A percentile compares a stretch with the other conserved stretches of the same genome.
Conservation (phyloP, 2,888 invertebrate species). For the Mesorhabditis spiculigera region DNA sequence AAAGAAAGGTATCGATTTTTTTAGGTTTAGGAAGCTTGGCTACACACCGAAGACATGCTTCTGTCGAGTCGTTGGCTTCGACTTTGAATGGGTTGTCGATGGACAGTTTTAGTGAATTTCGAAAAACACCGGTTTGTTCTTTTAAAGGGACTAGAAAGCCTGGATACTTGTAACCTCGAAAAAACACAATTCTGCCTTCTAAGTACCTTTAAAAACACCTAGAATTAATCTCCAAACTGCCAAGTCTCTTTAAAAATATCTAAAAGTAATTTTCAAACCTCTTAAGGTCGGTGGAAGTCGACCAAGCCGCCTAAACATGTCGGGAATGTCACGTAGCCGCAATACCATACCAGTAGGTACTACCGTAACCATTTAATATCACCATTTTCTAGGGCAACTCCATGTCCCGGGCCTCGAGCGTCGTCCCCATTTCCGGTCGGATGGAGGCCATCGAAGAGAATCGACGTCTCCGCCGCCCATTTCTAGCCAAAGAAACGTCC, state of each 20-base stretch:
- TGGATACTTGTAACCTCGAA: too few species aligned
- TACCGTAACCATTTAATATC: too few species aligned
- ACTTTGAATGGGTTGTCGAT: conserved; percentile 44
- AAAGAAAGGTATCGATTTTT: neutral
- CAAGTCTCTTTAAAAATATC: too few species aligned
- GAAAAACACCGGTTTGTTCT: neutral
- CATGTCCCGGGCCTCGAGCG: conserved; percentile 2
- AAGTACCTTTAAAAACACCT: too few species aligned
- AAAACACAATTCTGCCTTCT: too few species aligned
- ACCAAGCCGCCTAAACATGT: too few species aligned
- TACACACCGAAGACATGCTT: conserved; percentile 26
- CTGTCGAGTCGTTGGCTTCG: conserved; percentile 46
- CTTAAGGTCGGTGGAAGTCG: too few species aligned
- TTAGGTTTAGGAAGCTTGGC: neutral
- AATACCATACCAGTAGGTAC: too few species aligned
- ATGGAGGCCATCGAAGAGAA: neutral
- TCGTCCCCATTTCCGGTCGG: neutral
- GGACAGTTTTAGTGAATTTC: conserved; percentile 10
- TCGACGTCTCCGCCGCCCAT: conserved; percentile 3
- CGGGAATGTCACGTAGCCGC: too few species aligned
- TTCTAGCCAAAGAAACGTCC: neutral
- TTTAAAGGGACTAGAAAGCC: too few species aligned
- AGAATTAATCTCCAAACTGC: too few species aligned
- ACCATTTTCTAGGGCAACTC: neutral
- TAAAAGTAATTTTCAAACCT: too few species aligned